These are phyloP conservation scores for Botrylloides violaceus DNA, from an alignment of 23 tunicate species.

Conservation along the genomic window DNA sequence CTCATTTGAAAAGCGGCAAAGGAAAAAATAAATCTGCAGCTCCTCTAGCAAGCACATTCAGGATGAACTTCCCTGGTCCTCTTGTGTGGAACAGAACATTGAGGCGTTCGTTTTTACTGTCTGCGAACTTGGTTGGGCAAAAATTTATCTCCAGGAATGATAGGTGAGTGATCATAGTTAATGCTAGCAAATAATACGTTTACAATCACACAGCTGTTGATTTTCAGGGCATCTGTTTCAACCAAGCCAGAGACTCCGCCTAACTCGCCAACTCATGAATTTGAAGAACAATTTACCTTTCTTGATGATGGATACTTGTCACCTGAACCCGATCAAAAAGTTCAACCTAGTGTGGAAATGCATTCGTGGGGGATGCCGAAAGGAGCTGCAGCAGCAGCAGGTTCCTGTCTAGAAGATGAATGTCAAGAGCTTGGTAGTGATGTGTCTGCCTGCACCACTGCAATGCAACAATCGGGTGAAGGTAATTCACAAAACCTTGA, in stretches of 20 bases:
- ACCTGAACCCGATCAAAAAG: not conserved
- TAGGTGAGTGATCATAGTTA: constrained; percentile 4
- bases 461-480: not conserved
- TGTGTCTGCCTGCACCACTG: not conserved
- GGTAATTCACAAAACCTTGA: not conserved
- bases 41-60: not conserved
- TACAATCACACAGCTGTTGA: no score
- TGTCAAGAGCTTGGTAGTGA: not conserved
- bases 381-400: no score
- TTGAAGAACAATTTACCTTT: not conserved
- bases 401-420: no score
- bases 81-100: constrained; percentile 25
- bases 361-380: not conserved
- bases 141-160: constrained; percentile 1
- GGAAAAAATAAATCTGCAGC: no score
- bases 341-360: not conserved
- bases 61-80: not conserved
- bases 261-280: constrained; percentile 7
- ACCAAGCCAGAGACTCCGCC: constrained; percentile 23
- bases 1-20: no score
- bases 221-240: not conserved
- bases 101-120: constrained; percentile 2
- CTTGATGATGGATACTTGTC: not conserved
- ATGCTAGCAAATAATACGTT: no score
- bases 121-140: not conserved